phyloP scores from a whole-genome alignment of 2,113 vertebrate genomes.

The Xiphorhynchus elegans region DNA sequence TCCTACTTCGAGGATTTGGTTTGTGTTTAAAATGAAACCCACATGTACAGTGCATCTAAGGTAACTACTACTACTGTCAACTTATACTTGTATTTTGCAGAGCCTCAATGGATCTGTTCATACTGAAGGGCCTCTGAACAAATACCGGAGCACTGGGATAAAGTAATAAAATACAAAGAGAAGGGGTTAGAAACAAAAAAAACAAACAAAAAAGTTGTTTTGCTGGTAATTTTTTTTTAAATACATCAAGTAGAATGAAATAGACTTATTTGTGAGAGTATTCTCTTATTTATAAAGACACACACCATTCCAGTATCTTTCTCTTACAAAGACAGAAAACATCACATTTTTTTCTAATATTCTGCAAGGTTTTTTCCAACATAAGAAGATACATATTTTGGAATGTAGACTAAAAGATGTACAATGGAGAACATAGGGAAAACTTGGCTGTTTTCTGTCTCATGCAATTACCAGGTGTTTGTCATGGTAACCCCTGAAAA shows the following conservation, averaged over 20 bases:
- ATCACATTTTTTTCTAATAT: neutral
- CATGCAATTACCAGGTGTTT: conserved; percentile 57
- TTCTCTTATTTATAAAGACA: neutral
- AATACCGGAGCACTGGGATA: neutral
- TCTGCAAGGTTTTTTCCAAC: neutral
- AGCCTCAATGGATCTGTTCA: neutral
- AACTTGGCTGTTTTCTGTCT: conserved; percentile 13
- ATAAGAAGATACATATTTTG: neutral
- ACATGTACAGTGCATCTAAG: neutral
- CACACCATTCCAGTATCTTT: neutral
- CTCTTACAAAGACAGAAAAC: neutral
- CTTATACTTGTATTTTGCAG: neutral
- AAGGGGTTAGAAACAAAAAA: neutral
- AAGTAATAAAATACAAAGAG: neutral
- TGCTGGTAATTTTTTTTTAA: neutral
- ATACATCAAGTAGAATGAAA: neutral
- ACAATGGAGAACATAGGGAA: neutral
- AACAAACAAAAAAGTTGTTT: fast-evolving
- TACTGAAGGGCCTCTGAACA: neutral
- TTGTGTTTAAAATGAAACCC: neutral
- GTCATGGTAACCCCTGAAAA: conserved; percentile 26
- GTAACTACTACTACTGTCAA: neutral
- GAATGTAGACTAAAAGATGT: neutral
- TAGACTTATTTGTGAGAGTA: neutral
- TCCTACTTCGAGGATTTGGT: neutral